phyloP scores from a whole-genome alignment of 2,113 vertebrate genomes.

The Tursiops truncatus region DNA sequence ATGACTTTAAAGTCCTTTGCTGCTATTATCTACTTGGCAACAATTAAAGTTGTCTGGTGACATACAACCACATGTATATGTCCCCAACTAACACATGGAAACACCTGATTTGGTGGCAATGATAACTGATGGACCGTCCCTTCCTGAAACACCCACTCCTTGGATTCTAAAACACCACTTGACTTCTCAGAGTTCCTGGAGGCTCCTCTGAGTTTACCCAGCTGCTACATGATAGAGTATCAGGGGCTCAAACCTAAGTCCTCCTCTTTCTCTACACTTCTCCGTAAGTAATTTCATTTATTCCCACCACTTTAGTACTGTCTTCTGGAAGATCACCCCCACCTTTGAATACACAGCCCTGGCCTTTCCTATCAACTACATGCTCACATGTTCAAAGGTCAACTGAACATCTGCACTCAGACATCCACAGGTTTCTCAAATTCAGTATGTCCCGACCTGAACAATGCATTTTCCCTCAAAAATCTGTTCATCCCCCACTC shows the following conservation, averaged over 20 bases:
- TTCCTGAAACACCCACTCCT: neutral
- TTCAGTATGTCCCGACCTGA: neutral
- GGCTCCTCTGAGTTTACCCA: neutral
- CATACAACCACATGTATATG: neutral
- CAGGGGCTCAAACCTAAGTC: neutral
- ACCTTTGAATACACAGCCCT: neutral
- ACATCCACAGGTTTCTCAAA: neutral
- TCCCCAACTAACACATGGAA: neutral
- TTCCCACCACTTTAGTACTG: neutral
- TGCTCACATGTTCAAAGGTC: neutral
- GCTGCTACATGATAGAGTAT: neutral
- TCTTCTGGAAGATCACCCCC: neutral
- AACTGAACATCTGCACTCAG: neutral
- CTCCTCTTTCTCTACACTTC: neutral
- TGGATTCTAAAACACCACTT: neutral
- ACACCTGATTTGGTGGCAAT: neutral
- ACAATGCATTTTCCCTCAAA: neutral
- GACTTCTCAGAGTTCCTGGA: neutral
- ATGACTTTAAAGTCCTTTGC: neutral
- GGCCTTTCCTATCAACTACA: neutral
- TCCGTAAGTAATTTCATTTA: neutral
- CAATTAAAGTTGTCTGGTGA: neutral
- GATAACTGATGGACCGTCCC: neutral
- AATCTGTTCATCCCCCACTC: neutral
- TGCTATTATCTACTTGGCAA: neutral